These are phyloP conservation scores for Epinephelus malabaricus DNA, from an alignment of 2,797 vertebrate genomes.

Conservation along the genomic window DNA sequence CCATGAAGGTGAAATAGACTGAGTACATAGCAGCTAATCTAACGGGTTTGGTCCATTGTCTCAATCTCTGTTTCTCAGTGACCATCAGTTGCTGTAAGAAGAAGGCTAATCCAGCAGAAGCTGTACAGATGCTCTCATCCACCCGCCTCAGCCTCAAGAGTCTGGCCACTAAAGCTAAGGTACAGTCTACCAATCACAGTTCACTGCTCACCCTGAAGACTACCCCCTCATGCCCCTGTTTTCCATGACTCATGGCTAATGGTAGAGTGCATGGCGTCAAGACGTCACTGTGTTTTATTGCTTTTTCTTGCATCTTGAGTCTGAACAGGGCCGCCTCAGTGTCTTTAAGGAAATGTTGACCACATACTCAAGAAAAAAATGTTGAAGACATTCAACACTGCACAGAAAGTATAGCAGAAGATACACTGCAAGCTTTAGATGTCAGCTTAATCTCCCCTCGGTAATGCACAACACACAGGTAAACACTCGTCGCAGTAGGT, in stretches of 20 bases:
- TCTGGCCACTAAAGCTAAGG: conserved; percentile 93
- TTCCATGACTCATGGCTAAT: background rate
- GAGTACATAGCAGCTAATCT: background rate
- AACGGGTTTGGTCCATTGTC: background rate
- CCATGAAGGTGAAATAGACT: background rate
- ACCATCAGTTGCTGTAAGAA: conserved; percentile 90
- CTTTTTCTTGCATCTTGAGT: conserved; percentile 12
- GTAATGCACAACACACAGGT: too few species aligned
- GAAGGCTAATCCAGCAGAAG: conserved; percentile 88
- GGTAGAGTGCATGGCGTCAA: background rate
- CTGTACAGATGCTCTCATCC: conserved; percentile 92
- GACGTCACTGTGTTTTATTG: background rate
- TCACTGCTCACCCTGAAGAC: background rate
- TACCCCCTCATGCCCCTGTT: background rate
- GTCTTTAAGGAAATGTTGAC: conserved; percentile 5
- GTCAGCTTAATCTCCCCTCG: too few species aligned
- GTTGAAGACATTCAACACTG: too few species aligned
- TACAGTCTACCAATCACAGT: conserved; percentile 58
- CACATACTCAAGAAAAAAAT: background rate
- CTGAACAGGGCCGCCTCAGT: background rate
- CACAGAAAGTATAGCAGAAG: background rate
- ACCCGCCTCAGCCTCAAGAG: conserved; percentile 93
- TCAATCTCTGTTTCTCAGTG: conserved; percentile 81
- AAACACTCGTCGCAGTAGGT: too few species aligned
- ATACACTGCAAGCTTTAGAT: background rate